Evolutionary conservation across 1,140 invertebrate genomes (phyloP).

Genomic region (Oryzaephilus surinamensis): DNA sequence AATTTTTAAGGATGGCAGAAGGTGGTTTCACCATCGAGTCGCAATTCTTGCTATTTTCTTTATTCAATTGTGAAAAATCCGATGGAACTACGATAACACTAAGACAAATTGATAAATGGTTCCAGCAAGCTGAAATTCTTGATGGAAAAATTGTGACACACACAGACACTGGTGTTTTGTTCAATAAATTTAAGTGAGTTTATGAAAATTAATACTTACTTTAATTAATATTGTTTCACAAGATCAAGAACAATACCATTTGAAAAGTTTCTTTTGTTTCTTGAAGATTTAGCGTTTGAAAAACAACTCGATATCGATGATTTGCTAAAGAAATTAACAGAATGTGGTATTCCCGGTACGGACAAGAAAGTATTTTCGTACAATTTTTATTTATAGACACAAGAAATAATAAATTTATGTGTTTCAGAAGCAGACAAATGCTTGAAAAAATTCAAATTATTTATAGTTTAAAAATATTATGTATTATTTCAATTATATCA

Average conservation of each 20-base stretch:
- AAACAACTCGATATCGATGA: slow-evolving; percentile 44
- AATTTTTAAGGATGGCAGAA: slow-evolving; percentile 5
- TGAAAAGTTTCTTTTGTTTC: slow-evolving; percentile 30
- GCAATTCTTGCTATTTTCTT: slow-evolving; percentile 46
- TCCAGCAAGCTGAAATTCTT: slow-evolving; percentile 63
- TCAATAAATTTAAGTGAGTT: slow-evolving; percentile 53
- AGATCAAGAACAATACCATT: slow-evolving; percentile 21
- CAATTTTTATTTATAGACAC: slow-evolving; percentile 10
- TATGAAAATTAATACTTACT: neutral
- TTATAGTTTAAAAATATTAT: no score
- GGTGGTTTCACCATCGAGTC: slow-evolving; percentile 17
- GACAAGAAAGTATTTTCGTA: slow-evolving; percentile 10
- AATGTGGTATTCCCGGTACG: slow-evolving; percentile 42
- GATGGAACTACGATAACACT: slow-evolving; percentile 56
- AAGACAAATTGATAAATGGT: slow-evolving; percentile 62
- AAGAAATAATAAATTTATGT: no score
- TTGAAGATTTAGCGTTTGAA: slow-evolving; percentile 44
- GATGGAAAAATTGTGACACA: slow-evolving; percentile 55
- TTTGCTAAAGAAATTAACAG: slow-evolving; percentile 42
- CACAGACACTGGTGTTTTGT: slow-evolving; percentile 55
- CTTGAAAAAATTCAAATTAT: no score
- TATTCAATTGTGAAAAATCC: slow-evolving; percentile 54
- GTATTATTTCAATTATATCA: no score
- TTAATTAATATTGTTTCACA: slow-evolving; percentile 1
- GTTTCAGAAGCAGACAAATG: no score